A percentile compares a stretch with the other conserved stretches of the same genome.
Conservation (phyloP, 2,888 invertebrate genomes). For the Anthophora plumipes region DNA sequence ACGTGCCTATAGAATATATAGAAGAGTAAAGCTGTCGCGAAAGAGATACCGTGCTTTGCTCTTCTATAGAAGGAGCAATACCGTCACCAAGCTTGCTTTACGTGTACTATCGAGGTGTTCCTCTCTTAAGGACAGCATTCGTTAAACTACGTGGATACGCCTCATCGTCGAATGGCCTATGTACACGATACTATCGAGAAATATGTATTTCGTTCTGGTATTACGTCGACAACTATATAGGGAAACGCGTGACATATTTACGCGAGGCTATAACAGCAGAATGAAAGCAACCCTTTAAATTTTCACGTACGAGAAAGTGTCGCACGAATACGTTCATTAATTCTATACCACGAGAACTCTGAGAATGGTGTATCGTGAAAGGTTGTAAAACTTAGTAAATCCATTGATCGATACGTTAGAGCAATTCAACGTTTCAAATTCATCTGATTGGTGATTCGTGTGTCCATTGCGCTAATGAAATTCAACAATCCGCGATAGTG, state of each 20-base stretch:
- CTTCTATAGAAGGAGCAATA: constrained; percentile 25
- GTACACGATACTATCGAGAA: background rate
- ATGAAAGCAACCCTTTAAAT: constrained; percentile 26
- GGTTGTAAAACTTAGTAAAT: background rate
- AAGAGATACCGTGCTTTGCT: constrained; percentile 26
- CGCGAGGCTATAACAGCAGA: background rate
- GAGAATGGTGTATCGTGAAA: background rate
- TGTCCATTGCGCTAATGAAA: constrained; percentile 28
- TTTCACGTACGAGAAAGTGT: constrained; percentile 1
- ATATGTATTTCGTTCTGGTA: constrained; percentile 3
- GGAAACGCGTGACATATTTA: constrained; percentile 4
- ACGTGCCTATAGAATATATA: constrained; percentile 20
- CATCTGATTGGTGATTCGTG: constrained; percentile 27
- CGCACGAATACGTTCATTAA: background rate
- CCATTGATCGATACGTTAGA: background rate
- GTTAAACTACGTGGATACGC: constrained; percentile 2
- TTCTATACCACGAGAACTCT: background rate
- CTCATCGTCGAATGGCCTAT: background rate
- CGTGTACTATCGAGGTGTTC: constrained; percentile 17
- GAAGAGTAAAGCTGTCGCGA: constrained; percentile 38
- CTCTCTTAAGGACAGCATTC: constrained; percentile 8
- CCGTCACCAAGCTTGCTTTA: background rate
- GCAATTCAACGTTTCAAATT: background rate
- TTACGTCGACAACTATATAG: background rate
- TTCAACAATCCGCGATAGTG: background rate